A percentile compares a stretch with the other conserved stretches of the same genome.
Conservation (phyloP, 2,113 vertebrate species). For the Miniopterus natalensis region DNA sequence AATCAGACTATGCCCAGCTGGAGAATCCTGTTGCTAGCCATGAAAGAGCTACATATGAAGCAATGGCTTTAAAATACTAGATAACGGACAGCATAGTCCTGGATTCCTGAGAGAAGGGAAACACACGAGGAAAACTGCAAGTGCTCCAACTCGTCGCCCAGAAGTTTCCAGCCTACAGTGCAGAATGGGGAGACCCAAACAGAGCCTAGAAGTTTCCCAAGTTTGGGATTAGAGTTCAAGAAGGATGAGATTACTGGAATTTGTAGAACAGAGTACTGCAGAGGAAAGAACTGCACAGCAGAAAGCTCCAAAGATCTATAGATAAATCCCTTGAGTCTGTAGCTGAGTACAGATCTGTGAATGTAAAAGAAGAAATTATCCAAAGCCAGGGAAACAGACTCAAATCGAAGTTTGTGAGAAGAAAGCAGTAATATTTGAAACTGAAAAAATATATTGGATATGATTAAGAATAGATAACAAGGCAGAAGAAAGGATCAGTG, state of each 20-base stretch:
- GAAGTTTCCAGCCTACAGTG: constrained; percentile 19
- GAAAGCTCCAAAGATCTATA: neutral
- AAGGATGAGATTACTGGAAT: neutral
- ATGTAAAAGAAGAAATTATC: neutral
- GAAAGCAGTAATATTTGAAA: neutral
- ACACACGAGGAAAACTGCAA: neutral
- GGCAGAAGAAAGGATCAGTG: neutral
- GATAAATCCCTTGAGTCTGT: constrained; percentile 5
- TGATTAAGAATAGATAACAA: neutral
- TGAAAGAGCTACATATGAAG: neutral
- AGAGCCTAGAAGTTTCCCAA: neutral
- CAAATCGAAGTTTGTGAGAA: neutral
- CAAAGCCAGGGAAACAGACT: neutral
- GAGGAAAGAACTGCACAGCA: neutral
- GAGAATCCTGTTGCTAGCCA: neutral
- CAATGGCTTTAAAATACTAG: neutral
- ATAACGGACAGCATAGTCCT: neutral
- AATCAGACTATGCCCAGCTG: neutral
- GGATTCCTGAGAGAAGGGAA: neutral
- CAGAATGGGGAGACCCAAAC: neutral
- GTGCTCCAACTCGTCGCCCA: neutral
- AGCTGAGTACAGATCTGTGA: neutral
- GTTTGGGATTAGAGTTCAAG: constrained; percentile 3
- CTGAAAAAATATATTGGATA: neutral
- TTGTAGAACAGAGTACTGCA: neutral